phyloP scores from a whole-genome alignment of 1,140 invertebrate species.

The Drosophila miranda region DNA sequence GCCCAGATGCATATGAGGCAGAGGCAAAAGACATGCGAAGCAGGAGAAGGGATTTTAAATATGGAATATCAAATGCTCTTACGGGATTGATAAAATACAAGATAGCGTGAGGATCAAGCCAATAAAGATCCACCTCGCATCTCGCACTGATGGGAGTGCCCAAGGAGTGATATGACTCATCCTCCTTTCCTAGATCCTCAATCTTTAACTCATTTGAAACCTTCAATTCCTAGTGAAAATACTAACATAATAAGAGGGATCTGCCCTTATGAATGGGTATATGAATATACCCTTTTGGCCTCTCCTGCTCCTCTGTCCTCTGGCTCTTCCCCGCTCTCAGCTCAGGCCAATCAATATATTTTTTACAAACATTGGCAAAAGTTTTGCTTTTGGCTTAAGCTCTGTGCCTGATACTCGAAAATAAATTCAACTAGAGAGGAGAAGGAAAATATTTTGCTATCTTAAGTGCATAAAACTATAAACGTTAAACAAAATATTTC shows the following conservation, averaged over 20 bases:
- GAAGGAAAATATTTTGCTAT: slow-evolving; percentile 75
- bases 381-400: slow-evolving; percentile 70
- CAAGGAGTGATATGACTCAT: too few species aligned
- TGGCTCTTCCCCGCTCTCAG: slow-evolving; percentile 18
- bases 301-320: neutral
- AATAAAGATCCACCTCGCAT: too few species aligned
- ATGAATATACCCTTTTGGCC: slow-evolving; percentile 16
- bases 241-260: neutral
- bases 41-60: neutral
- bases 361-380: slow-evolving; percentile 79
- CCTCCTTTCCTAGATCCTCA: too few species aligned
- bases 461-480: slow-evolving; percentile 81
- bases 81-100: too few species aligned
- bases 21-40: slow-evolving; percentile 26
- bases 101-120: too few species aligned
- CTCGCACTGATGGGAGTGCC: too few species aligned
- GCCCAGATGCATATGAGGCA: slow-evolving; percentile 12
- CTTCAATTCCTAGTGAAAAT: slow-evolving; percentile 47
- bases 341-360: slow-evolving; percentile 75
- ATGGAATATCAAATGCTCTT: slow-evolving; percentile 4
- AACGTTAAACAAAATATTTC: slow-evolving; percentile 81
- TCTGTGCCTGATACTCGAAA: slow-evolving; percentile 48
- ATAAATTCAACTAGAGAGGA: slow-evolving; percentile 46
- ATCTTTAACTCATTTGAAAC: neutral
- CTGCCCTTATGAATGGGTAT: too few species aligned